Base-by-base conservation (phyloP, 1,140 invertebrate genomes). In the Calephelis nemesis region DNA sequence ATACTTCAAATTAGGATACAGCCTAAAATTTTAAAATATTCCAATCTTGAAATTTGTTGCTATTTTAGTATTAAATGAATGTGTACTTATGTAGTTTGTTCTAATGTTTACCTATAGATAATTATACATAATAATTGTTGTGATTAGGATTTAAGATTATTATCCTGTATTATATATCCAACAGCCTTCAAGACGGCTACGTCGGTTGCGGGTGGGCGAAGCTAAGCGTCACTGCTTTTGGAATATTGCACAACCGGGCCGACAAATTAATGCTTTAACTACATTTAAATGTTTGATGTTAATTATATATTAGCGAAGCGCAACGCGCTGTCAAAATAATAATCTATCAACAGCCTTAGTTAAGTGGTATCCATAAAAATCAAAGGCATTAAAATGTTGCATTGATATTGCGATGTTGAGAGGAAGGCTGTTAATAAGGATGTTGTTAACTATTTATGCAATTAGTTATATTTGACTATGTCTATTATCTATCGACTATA, bases 181-280 rank as follows among this genome's bases (percentile, higher is more conserved):
- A 89, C 85, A 87, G 88, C 87, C 88, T 84, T 78, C 83, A 74
- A 78, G 88, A 91, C 88, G 88, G 88, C 88, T 84, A 79, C 47
- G 82, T 85, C 82, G 79, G 80, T 75, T 74, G 78, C 79, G 80
- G 78, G 60, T 76, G 74, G 45, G 71, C 39, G 49, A 49, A 70
- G 62, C 71, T 58, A 70, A 66, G 65, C 65, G 63, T 69, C 58
- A 58, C 50, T 42, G 70, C 52, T 49, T 58, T 54, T 65, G 65
- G 62, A 49, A 60, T 65, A 49, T 50, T 68, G 77, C 77, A 79
- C 79, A 78, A 78, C 78, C 80, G 78, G 74, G 77, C 72, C 79
- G 85, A 83, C 87, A 81, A 70, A 85, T 69, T 81, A 87, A 91
- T 88, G 88, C 88, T 91, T 89, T 91, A 91, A 91, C 79, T 89